Base-by-base conservation (phyloP, 2,113 vertebrate species). In the Bubo blakistoni region DNA sequence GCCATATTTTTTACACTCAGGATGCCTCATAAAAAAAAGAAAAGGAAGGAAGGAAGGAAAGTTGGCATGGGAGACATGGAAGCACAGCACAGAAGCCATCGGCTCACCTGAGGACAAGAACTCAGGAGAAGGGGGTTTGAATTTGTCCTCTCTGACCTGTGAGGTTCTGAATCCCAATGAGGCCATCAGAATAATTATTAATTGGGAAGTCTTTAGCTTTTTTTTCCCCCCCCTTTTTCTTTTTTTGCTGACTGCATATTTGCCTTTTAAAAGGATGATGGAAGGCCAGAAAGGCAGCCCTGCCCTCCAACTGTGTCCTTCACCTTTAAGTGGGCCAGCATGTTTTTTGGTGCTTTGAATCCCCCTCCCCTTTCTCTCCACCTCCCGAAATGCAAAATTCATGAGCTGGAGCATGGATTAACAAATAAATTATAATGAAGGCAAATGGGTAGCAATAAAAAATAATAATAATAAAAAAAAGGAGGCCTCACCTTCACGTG, bases 1-100 rank as follows among this genome's bases (percentile, higher is more conserved):
- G 98, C 98, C 98, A 99, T 99, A 99, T 99, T 99, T 99, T 98
- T 99, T 98, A 98, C 99, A 98, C 98, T 98, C 97, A 98, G 97
- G 98, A 98, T 98, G 98, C 98, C 98, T 98, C 98, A 98, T 98
- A 98, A 98, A 98, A 98, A 96, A 94, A 90, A 93, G 24, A 27
- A 16, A 95, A 90, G 61, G 94, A 96, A 90, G n/a, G 36, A 96
- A 96, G 90, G 38, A 96, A 96, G 90, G 94, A 94, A 98, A 98
- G 97, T 97, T 97, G 97, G 94, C 93, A 58, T 15, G 24, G 42
- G 58, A 81, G 94, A 70, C 81, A 47, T 83, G 95, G 94, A 87
- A 93, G 71, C 88, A 69, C 26, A 78, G 92, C 57, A 66, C 69
- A 34, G 16, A 59, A 94, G 92, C 96, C 44, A 84, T 81, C 42